Evolutionary conservation across 2,888 invertebrate genomes (phyloP).

Genomic region (Lasioglossum malachurum): DNA sequence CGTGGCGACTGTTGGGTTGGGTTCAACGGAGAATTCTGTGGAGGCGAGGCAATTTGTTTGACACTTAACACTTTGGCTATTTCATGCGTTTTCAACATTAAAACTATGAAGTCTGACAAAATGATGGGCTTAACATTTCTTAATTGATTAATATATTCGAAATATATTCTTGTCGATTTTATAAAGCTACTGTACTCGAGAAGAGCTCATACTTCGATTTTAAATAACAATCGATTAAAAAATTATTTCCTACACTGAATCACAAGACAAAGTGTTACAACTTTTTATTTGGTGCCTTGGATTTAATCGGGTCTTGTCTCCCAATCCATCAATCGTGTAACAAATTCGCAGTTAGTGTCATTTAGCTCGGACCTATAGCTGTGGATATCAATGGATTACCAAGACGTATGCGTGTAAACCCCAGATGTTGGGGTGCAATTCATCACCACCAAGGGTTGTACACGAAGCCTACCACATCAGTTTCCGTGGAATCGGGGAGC

Average conservation of each 20-base stretch:
- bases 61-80: background rate
- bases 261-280: background rate
- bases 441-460: conserved; percentile 3
- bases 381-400: conserved; percentile 1
- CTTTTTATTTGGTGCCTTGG: background rate
- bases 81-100: background rate
- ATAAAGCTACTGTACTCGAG: no score
- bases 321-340: background rate
- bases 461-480: background rate
- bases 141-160: no score
- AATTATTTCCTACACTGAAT: background rate
- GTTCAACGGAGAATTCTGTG: background rate
- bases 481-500: background rate
- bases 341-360: conserved; percentile 5
- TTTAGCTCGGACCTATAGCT: background rate
- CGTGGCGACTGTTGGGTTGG: background rate
- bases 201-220: no score
- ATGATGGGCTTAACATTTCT: no score
- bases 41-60: background rate
- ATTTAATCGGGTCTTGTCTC: background rate
- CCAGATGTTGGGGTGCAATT: background rate
- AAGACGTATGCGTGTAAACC: background rate
- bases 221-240: no score
- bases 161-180: no score
- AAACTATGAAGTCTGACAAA: background rate